Evolutionary conservation across 2,113 vertebrate genomes (phyloP).

Genomic region (Polyodon spathula): DNA sequence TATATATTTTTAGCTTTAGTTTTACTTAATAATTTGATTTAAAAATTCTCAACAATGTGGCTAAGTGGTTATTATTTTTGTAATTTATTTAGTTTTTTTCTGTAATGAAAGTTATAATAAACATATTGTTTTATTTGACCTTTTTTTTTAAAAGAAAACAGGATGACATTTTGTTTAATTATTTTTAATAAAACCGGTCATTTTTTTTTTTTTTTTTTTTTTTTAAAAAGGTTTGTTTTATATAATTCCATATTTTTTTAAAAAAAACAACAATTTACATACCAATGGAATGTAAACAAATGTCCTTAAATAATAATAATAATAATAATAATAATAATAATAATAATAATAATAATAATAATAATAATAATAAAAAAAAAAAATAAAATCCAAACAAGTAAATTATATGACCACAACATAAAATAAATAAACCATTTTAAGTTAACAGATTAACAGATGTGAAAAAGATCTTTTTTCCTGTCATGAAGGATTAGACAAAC

Average conservation of each 20-base stretch:
- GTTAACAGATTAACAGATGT: conserved; percentile 61
- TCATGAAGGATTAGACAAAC: conserved; percentile 12
- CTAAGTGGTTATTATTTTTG: background rate
- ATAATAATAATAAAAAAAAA: conserved; percentile 40
- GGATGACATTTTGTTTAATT: too few relatives aligned
- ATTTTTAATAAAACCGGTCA: too few relatives aligned
- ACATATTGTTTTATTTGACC: too few relatives aligned
- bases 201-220: too few relatives aligned
- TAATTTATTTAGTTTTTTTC: conserved; percentile 1
- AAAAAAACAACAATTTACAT: conserved; percentile 41
- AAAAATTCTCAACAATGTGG: too few relatives aligned
- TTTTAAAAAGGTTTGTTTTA: conserved; percentile 47
- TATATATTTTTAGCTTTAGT: too few relatives aligned
- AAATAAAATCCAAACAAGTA: conserved; percentile 34
- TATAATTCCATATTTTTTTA: conserved; percentile 60
- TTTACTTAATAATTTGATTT: background rate
- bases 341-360: too few relatives aligned
- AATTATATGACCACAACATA: conserved; percentile 9
- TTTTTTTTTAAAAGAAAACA: too few relatives aligned
- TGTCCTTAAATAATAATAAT: too few relatives aligned
- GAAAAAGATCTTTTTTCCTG: conserved; percentile 24
- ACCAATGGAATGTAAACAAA: conserved; percentile 55
- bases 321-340: too few relatives aligned
- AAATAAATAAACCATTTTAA: conserved; percentile 65
- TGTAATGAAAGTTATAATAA: conserved; percentile 12